phyloP scores from a whole-genome alignment of 2,797 vertebrate genomes.

The Poecilia wingei region DNA sequence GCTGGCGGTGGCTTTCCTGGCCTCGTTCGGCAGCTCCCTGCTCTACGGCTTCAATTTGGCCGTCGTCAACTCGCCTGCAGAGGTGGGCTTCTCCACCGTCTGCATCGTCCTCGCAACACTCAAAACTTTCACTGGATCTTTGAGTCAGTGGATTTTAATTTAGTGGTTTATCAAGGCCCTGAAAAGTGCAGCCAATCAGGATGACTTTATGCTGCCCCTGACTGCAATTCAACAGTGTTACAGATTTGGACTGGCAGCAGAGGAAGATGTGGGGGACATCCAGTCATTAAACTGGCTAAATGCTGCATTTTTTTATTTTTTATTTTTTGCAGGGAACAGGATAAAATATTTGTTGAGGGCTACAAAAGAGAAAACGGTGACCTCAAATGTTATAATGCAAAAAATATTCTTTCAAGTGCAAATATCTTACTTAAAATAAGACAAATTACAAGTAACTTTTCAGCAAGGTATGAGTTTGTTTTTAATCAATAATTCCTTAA shows the following conservation, averaged over 20 bases:
- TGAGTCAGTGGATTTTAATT: not conserved
- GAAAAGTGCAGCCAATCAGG: not conserved
- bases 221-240: not conserved
- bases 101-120: not conserved
- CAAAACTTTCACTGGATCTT: not conserved
- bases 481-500: no score
- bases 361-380: not conserved
- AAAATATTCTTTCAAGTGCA: no score
- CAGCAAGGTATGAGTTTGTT: no score
- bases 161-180: not conserved
- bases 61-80: constrained; percentile 89
- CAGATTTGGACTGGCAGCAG: not conserved
- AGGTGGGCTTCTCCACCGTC: constrained; percentile 75
- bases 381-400: not conserved
- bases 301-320: not conserved
- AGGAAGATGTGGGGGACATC: not conserved
- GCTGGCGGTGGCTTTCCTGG: constrained; percentile 84
- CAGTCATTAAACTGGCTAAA: not conserved
- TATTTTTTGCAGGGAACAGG: not conserved
- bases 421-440: no score
- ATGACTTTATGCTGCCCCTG: not conserved
- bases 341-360: not conserved
- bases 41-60: constrained; percentile 92
- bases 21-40: constrained; percentile 91
- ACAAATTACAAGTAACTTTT: no score